Base-by-base conservation (phyloP, 2,888 invertebrate genomes). In the Hirtodrosophila confusa region DNA sequence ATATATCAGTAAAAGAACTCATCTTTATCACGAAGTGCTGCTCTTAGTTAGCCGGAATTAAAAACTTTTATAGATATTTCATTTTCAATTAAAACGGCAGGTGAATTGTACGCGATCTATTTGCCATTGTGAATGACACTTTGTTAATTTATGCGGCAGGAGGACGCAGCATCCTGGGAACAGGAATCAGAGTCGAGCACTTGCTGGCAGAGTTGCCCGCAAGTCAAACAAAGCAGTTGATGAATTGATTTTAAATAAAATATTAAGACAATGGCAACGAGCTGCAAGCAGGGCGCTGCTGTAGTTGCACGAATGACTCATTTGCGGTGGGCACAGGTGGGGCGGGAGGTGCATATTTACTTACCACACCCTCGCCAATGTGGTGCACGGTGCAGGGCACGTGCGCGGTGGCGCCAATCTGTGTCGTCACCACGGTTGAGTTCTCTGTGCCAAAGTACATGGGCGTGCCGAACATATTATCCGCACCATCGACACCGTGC, bases 291-390 rank as follows among this genome's bases (percentile, higher is more conserved):
- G 39, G 33, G 27, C 41, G 37, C 29, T 11, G 48, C n/a, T 43
- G 36, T 27, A 36, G 40, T 37, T 47, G 50, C 36, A 8, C 35
- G 55, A 55, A 9, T 58, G 67, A 60, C 7, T 72, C 55, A 57
- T 23, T 54, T 49, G 47, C 44, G 50, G 43, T n/a, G 3, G 10
- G 8, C 29, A 23, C 11, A 43, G 40, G 40, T 31, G 27, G 12
- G 11, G 9, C 11, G 29, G 9, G n/a, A 51, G 37, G n/a, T 10
- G 37, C 39, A 47, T 31, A 23, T 71, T 48, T 78, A 94, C 96
- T 96, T 92, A 97, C 97, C 93, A 96, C 95, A 86, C 97, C 96
- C 91, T 97, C 96, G 51, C 97, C 96, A 82, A 97, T 95, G 90
- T 96, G 96, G 90, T 95, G 95, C 73, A 97, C 96, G 71, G 96